These are phyloP conservation scores for Zoroaster sp. DNA, from an alignment of 53 echinoderm and acorn worm species.

Conservation along the genomic window DNA sequence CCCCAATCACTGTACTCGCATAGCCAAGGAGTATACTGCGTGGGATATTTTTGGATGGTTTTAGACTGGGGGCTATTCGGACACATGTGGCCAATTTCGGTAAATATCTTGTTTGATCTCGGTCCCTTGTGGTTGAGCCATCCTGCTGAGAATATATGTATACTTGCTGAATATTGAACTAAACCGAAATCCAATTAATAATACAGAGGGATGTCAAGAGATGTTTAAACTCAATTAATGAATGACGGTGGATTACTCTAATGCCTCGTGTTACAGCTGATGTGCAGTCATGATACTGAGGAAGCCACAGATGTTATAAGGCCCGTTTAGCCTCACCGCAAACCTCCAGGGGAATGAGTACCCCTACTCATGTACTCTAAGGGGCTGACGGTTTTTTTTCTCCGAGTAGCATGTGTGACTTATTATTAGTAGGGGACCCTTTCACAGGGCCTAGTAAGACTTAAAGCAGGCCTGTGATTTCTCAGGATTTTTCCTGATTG, in stretches of 20 bases:
- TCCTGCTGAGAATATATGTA: neutral
- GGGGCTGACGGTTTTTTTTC: too few relatives aligned
- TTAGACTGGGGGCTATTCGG: neutral
- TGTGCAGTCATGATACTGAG: too few relatives aligned
- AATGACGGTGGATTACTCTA: neutral
- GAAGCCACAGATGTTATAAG: too few relatives aligned
- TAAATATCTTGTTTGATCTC: neutral
- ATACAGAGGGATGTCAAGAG: neutral
- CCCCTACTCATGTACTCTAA: too few relatives aligned
- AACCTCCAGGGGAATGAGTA: neutral
- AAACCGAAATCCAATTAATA: neutral
- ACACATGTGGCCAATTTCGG: neutral
- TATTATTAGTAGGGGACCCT: too few relatives aligned
- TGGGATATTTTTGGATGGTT: neutral
- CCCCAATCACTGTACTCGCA: neutral
- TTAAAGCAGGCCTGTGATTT: too few relatives aligned
- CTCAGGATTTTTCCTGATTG: too few relatives aligned
- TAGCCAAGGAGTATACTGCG: neutral
- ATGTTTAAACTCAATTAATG: neutral
- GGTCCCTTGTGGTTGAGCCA: neutral
- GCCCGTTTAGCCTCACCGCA: neutral
- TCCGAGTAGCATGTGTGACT: too few relatives aligned
- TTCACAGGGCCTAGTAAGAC: too few relatives aligned
- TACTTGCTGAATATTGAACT: neutral
- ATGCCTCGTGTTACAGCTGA: neutral